Conservation (phyloP, 35 echinoderm and acorn worm genomes). For the Ophiothrix spiculata region DNA sequence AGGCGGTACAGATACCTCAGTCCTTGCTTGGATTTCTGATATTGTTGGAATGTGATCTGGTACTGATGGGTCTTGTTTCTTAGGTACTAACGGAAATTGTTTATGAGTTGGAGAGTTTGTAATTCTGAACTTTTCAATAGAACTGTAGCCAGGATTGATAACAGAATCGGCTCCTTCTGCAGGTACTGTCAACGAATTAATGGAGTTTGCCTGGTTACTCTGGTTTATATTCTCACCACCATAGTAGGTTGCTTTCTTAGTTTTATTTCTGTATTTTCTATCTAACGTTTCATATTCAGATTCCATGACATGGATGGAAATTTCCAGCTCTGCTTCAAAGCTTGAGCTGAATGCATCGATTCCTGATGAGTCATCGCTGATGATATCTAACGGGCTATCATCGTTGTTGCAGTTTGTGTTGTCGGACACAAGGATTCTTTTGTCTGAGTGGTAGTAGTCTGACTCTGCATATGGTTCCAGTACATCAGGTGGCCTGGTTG, state of each 20-base stretch:
- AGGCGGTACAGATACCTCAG: neutral
- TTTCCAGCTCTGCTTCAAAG: neutral
- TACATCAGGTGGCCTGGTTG: neutral
- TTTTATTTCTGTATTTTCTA: neutral
- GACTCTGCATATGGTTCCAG: neutral
- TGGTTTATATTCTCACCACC: slow-evolving; percentile 44
- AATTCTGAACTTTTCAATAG: neutral
- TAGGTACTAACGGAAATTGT: neutral
- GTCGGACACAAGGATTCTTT: too few species aligned
- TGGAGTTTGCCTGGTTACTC: slow-evolving; percentile 40
- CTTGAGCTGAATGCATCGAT: slow-evolving; percentile 6
- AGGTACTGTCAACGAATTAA: neutral
- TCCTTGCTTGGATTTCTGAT: slow-evolving; percentile 25
- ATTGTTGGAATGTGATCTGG: slow-evolving; percentile 15
- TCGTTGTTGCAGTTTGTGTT: slow-evolving; percentile 2
- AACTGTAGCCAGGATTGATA: slow-evolving; percentile 16
- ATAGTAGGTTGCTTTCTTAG: neutral
- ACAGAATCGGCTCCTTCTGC: slow-evolving; percentile 13
- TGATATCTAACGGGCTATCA: neutral
- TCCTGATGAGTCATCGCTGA: neutral
- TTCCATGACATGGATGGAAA: neutral
- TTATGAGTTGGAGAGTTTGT: neutral
- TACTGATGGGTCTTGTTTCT: neutral
- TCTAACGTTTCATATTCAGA: neutral
- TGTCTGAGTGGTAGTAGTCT: neutral